A percentile compares a stretch with the other conserved stretches of the same genome.
Conservation (phyloP, 23 tunicate species). For the Corella eumyota region DNA sequence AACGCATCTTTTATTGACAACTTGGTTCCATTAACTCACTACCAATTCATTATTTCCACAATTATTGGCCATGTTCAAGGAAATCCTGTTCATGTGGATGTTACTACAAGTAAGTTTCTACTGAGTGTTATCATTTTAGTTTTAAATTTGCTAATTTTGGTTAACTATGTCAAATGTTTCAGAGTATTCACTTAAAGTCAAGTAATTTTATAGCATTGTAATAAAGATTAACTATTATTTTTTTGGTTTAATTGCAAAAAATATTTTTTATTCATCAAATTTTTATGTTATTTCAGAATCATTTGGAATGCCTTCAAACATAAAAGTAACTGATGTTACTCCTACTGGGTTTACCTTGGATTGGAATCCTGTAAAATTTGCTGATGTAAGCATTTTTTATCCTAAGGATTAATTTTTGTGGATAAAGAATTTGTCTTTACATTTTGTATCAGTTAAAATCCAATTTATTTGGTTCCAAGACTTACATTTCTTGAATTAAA, state of each 20-base stretch:
- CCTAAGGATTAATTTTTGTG: too few relatives aligned
- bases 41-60: conserved; percentile 9
- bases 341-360: conserved; percentile 6
- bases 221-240: too few relatives aligned
- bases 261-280: too few relatives aligned
- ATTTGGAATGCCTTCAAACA: conserved; percentile 18
- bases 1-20: conserved; percentile 16
- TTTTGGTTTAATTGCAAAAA: too few relatives aligned
- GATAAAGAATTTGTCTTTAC: too few relatives aligned
- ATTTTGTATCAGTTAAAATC: too few relatives aligned
- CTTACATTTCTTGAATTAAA: background rate
- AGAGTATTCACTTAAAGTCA: too few relatives aligned
- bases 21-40: conserved; percentile 6
- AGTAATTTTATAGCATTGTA: too few relatives aligned
- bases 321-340: background rate
- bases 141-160: background rate
- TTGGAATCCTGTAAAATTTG: conserved; percentile 15
- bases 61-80: conserved; percentile 1
- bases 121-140: too few relatives aligned
- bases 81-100: conserved; percentile 9
- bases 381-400: conserved; percentile 12
- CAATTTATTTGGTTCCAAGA: too few relatives aligned
- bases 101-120: conserved; percentile 14
- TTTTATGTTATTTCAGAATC: conserved; percentile 12
- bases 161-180: too few relatives aligned